Evolutionary conservation across 2,113 vertebrate species (phyloP).

Genomic region (Mus spicilegus): DNA sequence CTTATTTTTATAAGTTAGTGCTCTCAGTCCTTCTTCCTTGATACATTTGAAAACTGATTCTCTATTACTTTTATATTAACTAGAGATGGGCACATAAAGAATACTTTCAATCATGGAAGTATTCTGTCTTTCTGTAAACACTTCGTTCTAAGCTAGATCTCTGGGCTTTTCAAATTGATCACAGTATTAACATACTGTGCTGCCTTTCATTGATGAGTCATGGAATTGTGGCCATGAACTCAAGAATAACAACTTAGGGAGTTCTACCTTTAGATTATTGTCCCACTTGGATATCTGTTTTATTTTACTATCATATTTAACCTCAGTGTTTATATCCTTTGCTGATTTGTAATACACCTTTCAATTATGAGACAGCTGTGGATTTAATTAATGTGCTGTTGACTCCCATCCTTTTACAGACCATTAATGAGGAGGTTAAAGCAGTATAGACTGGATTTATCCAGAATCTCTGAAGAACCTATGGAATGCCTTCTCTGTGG

Average conservation of each 20-base stretch:
- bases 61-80: not conserved
- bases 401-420: constrained; percentile 58
- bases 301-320: not conserved
- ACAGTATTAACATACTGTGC: not conserved
- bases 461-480: not conserved
- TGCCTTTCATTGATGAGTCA: not conserved
- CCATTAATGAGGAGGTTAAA: constrained; percentile 63
- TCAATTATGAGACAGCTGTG: constrained; percentile 68
- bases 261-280: not conserved
- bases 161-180: not conserved
- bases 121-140: not conserved
- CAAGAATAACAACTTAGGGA: not conserved
- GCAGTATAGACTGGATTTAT: not conserved
- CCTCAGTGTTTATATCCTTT: constrained; percentile 20
- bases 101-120: not conserved
- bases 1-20: constrained; percentile 28
- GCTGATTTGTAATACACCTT: constrained; percentile 41
- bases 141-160: not conserved
- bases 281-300: not conserved
- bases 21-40: not conserved
- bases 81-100: not conserved
- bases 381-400: constrained; percentile 68
- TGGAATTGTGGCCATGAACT: not conserved
- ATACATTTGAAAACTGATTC: not conserved
- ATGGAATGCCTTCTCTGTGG: not conserved